These are phyloP conservation scores for Catostomus latipinnis DNA, from an alignment of 2,797 vertebrate species.

Conservation along the genomic window DNA sequence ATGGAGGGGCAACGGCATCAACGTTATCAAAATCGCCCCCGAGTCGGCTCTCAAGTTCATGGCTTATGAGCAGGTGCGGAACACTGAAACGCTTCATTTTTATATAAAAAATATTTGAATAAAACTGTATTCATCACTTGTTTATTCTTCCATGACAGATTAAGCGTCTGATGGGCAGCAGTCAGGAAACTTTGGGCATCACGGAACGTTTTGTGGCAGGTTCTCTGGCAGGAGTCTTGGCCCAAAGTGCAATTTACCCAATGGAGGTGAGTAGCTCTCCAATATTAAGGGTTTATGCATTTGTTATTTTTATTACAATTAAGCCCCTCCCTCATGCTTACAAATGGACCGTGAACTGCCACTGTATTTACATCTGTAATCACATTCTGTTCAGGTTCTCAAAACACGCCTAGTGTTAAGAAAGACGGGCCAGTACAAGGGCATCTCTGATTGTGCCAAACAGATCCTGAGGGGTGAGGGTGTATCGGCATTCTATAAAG, in stretches of 20 bases:
- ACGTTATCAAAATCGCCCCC: conserved; percentile 93
- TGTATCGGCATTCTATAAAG: conserved; percentile 91
- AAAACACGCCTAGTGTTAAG: conserved; percentile 93
- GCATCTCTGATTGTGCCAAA: conserved; percentile 91
- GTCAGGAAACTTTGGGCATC: conserved; percentile 87
- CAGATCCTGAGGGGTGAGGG: conserved; percentile 88
- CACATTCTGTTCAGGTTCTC: conserved; percentile 80
- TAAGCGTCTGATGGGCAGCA: conserved; percentile 87
- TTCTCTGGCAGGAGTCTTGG: conserved; percentile 90
- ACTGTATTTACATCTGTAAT: not conserved
- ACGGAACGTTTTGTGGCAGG: conserved; percentile 88
- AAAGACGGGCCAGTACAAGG: conserved; percentile 88
- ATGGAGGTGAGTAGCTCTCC: conserved; percentile 87
- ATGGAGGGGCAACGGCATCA: conserved; percentile 94
- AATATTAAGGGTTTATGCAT: no score
- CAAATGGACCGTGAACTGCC: not conserved
- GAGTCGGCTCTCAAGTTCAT: conserved; percentile 97
- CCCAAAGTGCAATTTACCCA: conserved; percentile 95
- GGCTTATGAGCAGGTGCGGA: conserved; percentile 93
- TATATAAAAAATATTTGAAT: not conserved
- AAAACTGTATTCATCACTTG: not conserved
- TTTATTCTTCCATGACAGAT: conserved; percentile 75
- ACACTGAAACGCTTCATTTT: not conserved
- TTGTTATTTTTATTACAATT: no score
- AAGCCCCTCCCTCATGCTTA: no score